Conservation (phyloP, 1,140 invertebrate species). For the Doryteuthis pealeii region DNA sequence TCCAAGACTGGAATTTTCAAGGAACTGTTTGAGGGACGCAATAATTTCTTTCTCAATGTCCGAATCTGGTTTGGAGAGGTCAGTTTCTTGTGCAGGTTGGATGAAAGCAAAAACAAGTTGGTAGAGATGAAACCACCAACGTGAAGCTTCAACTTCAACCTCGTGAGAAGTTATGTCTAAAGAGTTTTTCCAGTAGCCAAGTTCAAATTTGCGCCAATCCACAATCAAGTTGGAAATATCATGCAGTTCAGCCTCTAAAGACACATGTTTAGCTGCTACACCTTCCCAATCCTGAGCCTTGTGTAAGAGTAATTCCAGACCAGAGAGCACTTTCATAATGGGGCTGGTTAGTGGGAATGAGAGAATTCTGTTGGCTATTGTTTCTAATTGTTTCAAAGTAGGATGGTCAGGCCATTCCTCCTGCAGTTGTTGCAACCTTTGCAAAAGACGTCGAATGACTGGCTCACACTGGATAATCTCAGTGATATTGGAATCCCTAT, state of each 20-base stretch:
- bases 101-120: constrained; percentile 59
- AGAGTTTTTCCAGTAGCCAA: constrained; percentile 65
- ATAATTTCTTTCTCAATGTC: constrained; percentile 58
- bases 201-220: constrained; percentile 87
- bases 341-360: constrained; percentile 78
- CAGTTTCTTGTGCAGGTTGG: not conserved
- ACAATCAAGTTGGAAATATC: constrained; percentile 80
- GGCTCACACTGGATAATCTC: constrained; percentile 75
- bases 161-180: constrained; percentile 61
- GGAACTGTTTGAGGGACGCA: constrained; percentile 72
- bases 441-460: constrained; percentile 69
- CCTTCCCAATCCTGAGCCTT: constrained; percentile 87
- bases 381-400: constrained; percentile 67
- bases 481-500: constrained; percentile 78
- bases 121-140: constrained; percentile 91
- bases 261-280: constrained; percentile 84
- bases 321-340: constrained; percentile 84
- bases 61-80: not conserved
- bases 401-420: constrained; percentile 89
- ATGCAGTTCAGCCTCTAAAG: constrained; percentile 72
- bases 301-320: constrained; percentile 82
- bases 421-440: constrained; percentile 70
- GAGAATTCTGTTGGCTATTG: constrained; percentile 76
- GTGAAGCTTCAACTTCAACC: constrained; percentile 64
- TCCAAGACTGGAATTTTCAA: constrained; percentile 80